Evolutionary conservation across 1,140 invertebrate genomes (phyloP).

Genomic region (Rhynchophorus ferrugineus): DNA sequence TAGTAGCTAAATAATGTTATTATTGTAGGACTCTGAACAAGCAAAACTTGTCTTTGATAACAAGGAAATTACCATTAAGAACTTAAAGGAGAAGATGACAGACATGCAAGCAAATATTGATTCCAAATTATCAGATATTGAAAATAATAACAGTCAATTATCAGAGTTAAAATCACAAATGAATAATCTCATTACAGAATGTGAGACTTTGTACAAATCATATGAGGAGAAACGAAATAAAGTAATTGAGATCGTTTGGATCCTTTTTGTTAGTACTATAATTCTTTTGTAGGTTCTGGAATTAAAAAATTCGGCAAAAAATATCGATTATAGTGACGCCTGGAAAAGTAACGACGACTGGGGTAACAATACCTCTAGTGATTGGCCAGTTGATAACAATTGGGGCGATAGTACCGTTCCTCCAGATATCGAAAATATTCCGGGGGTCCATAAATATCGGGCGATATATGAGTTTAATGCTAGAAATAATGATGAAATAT

Average conservation of each 20-base stretch:
- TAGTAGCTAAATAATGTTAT: no score
- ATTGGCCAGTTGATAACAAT: constrained; percentile 49
- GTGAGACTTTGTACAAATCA: constrained; percentile 53
- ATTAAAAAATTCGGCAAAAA: constrained; percentile 46
- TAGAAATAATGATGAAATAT: constrained; percentile 87
- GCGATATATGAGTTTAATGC: constrained; percentile 92
- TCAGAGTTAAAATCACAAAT: constrained; percentile 55
- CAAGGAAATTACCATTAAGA: constrained; percentile 78
- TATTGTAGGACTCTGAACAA: constrained; percentile 56
- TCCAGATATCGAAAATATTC: constrained; percentile 35
- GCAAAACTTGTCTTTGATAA: constrained; percentile 66
- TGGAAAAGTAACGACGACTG: constrained; percentile 39
- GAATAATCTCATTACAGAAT: constrained; percentile 45
- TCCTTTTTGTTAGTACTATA: background rate
- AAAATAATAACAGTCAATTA: constrained; percentile 73
- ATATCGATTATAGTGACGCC: constrained; percentile 34
- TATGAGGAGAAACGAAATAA: constrained; percentile 41
- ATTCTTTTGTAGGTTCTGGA: constrained; percentile 38
- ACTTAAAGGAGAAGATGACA: constrained; percentile 58
- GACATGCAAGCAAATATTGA: constrained; percentile 60
- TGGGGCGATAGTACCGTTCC: constrained; percentile 33
- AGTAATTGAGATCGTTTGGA: background rate
- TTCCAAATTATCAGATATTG: constrained; percentile 70
- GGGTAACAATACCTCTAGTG: constrained; percentile 30
- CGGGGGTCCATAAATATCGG: constrained; percentile 65